Evolutionary conservation across 2,113 vertebrate species (phyloP).

Genomic region (Nannobrachium achirus): DNA sequence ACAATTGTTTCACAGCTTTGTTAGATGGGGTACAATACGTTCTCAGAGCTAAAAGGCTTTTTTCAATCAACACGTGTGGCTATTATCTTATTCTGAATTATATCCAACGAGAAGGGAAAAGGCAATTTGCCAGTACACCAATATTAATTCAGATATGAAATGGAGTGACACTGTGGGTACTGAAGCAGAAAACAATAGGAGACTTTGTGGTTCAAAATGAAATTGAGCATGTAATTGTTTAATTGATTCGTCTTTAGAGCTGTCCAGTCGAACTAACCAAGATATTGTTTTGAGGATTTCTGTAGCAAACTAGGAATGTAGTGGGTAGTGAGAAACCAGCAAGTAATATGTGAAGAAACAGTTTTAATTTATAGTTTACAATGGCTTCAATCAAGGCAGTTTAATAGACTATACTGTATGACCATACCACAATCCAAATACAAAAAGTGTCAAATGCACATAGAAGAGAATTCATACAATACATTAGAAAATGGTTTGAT

Average conservation of each 20-base stretch:
- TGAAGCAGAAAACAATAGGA: constrained; percentile 49
- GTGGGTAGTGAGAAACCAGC: not conserved
- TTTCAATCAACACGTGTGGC: constrained; percentile 4
- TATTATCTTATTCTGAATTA: constrained; percentile 23
- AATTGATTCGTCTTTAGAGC: constrained; percentile 55
- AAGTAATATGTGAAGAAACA: not conserved
- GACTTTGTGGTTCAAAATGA: constrained; percentile 48
- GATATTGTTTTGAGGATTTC: not conserved
- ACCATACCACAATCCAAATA: too few species aligned
- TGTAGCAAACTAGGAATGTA: not conserved
- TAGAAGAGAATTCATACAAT: too few species aligned
- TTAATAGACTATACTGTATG: too few species aligned
- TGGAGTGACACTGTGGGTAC: constrained; percentile 15
- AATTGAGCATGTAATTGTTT: constrained; percentile 60
- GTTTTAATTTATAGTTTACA: too few species aligned
- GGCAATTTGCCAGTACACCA: constrained; percentile 4
- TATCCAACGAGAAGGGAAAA: constrained; percentile 7
- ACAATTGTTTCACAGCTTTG: too few species aligned
- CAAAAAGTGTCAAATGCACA: too few species aligned
- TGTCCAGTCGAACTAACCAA: constrained; percentile 21
- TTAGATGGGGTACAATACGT: too few species aligned
- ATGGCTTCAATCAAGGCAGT: too few species aligned
- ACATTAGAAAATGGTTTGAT: too few species aligned
- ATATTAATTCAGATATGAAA: constrained; percentile 55
- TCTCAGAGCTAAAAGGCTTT: constrained; percentile 14